Conservation (phyloP, 2,888 invertebrate genomes). For the Eristalis arbustorum region DNA sequence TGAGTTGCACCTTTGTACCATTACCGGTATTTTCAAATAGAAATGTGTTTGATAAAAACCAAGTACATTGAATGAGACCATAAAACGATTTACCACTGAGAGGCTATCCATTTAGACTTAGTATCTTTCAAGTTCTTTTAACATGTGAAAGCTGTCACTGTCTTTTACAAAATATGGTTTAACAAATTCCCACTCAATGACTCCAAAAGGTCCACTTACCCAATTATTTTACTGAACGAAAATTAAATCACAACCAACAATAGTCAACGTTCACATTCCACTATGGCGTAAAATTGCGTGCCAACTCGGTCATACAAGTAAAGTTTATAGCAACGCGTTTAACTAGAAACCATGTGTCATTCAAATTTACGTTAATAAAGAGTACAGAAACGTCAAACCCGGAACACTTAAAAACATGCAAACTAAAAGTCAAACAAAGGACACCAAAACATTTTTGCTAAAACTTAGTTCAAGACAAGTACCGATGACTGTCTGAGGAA, state of each 20-base stretch:
- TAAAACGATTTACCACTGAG: too few relatives aligned
- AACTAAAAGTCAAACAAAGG: not conserved
- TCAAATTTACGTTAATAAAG: not conserved
- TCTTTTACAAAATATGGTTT: not conserved
- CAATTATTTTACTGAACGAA: not conserved
- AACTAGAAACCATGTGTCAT: not conserved
- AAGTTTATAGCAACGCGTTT: not conserved
- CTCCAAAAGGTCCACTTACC: not conserved
- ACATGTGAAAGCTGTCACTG: not conserved
- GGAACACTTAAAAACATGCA: not conserved
- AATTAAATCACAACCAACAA: not conserved
- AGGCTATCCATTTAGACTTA: too few relatives aligned
- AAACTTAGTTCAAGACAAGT: not conserved
- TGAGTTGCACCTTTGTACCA: too few relatives aligned
- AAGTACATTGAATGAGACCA: too few relatives aligned
- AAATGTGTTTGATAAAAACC: too few relatives aligned
- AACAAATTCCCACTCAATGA: not conserved
- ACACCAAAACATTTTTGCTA: not conserved
- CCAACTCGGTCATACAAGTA: not conserved
- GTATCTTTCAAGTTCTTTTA: too few relatives aligned
- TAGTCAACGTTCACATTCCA: not conserved
- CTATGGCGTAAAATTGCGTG: not conserved
- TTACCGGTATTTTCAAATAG: too few relatives aligned
- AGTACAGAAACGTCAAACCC: too few relatives aligned
- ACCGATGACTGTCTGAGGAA: not conserved